Base-by-base conservation (phyloP, 2,113 vertebrate species). In the Kryptolebias marmoratus region DNA sequence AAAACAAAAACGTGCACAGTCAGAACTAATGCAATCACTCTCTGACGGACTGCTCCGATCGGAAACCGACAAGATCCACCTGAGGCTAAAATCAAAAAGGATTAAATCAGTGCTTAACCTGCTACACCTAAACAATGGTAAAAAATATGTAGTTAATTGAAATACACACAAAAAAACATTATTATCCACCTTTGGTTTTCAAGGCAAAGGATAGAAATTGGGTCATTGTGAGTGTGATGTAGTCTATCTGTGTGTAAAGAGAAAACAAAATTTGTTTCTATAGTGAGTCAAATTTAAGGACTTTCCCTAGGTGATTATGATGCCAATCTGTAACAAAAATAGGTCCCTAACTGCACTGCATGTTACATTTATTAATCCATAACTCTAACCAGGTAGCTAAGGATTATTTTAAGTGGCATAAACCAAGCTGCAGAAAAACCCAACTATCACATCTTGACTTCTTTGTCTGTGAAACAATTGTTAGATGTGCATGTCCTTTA, bases 381-480 rank as follows among this genome's bases (percentile, higher is more conserved):
- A 42, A 6, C 8, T 9, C 39, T 9, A 42, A 42, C 4, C 39
- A 42, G 5, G 39, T 42, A 8, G 39, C 39, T 9, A 42, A 42
- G 39, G 39, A 42, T 42, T 42, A 42, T 42, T 42, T 5, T 42
- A 7, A 4, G 32, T 36, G 32, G 22, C 12, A 31, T 63, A 48
- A 58, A 64, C 27, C 22, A 56, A 28, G 22, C 14, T 58, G 11
- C 42, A 64, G 57, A 73, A 8, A 49, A 22, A 65, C 57, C 11
- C 13, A 65, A 28, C 22, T 44, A 64, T n/a, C 3, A 22, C 15
- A 22, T 52, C 13, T 0, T 32, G 28, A 50, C 11, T 36, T 64
- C 1, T n/a, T 64, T 50, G 11, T 44, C 50, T 55, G 5, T 42
- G 9, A 42, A 42, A 42, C 39, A 9, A 42, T 49, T 0, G 11